These are phyloP conservation scores for Eupithecia tripunctaria DNA, from an alignment of 2,888 invertebrate genomes.

Conservation along the genomic window DNA sequence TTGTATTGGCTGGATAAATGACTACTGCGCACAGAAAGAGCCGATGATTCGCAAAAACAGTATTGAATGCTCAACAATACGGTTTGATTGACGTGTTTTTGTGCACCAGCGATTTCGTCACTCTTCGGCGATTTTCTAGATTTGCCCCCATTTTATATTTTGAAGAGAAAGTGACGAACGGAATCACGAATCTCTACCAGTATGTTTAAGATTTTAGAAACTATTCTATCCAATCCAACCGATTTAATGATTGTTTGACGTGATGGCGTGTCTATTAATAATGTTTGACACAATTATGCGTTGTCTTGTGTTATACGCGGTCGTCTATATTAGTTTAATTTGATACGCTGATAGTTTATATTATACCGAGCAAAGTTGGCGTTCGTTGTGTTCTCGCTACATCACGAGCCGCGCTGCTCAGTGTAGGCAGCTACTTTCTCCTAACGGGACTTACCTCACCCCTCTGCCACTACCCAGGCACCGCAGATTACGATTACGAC, in stretches of 20 bases:
- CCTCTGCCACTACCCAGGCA: constrained; percentile 55
- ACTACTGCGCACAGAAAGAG: not conserved
- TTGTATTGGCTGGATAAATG: constrained; percentile 20
- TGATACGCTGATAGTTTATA: constrained; percentile 54
- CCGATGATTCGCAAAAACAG: constrained; percentile 21
- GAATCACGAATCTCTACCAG: constrained; percentile 24
- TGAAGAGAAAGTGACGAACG: constrained; percentile 61
- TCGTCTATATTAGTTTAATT: not conserved
- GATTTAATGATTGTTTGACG: not conserved
- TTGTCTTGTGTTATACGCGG: not conserved
- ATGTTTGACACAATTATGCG: not conserved
- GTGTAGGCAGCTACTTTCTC: constrained; percentile 83
- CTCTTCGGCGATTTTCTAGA: constrained; percentile 57
- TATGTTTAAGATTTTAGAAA: not conserved
- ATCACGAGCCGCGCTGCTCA: constrained; percentile 69
- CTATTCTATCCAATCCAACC: not conserved
- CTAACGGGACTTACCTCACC: constrained; percentile 75
- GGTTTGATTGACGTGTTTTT: constrained; percentile 61
- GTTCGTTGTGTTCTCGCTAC: constrained; percentile 54
- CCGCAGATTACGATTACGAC: constrained; percentile 70
- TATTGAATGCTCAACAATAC: constrained; percentile 52
- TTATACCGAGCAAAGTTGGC: constrained; percentile 68
- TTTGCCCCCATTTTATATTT: constrained; percentile 52
- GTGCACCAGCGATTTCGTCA: constrained; percentile 47
- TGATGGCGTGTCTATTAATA: not conserved